These are phyloP conservation scores for Epirrhoe tristata DNA, from an alignment of 2,888 invertebrate species.

Conservation along the genomic window DNA sequence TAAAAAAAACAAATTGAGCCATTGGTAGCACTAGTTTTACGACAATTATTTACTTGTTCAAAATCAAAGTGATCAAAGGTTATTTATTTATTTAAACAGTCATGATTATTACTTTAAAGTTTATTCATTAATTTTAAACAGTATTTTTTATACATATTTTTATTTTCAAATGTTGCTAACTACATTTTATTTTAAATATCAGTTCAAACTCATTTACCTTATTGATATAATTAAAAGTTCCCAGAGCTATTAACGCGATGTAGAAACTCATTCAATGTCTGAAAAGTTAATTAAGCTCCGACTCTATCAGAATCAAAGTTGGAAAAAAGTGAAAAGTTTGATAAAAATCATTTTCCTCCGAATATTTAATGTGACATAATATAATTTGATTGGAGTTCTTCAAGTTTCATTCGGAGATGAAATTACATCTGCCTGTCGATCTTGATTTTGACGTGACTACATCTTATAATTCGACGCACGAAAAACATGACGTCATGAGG, in stretches of 20 bases:
- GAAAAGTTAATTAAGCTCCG: constrained; percentile 15
- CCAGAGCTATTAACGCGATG: constrained; percentile 15
- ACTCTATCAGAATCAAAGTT: neutral
- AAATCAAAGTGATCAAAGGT: no score
- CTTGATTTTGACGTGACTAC: no score
- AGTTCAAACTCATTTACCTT: neutral
- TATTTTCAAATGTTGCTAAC: neutral
- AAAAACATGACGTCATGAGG: no score
- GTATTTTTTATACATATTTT: neutral
- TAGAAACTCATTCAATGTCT: constrained; percentile 18
- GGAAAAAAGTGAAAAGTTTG: constrained; percentile 1
- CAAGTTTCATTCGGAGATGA: neutral
- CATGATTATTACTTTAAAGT: no score
- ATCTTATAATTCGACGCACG: no score
- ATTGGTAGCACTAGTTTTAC: no score
- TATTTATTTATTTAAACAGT: no score
- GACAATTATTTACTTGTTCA: no score
- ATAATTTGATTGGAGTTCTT: neutral
- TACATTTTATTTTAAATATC: neutral
- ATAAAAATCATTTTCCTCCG: neutral
- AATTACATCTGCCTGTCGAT: neutral
- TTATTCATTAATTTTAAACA: no score
- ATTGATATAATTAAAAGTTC: constrained; percentile 20
- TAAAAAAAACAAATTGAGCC: no score
- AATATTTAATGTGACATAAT: constrained; percentile 1